These are phyloP conservation scores for Coecobrya sp. DNA, from an alignment of 2,888 invertebrate genomes.

Conservation along the genomic window DNA sequence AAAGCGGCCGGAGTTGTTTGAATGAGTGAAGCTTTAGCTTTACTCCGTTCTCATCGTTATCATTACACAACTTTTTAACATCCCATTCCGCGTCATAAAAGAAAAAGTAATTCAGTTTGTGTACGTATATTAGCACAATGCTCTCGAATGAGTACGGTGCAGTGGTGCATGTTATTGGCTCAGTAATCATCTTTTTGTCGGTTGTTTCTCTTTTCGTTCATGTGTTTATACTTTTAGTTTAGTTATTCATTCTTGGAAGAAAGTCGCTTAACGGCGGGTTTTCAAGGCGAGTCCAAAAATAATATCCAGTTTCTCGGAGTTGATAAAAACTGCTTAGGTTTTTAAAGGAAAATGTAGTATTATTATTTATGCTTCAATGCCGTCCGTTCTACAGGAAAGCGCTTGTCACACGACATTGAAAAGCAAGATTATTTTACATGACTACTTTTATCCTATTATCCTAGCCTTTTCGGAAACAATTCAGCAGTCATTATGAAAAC, in stretches of 20 bases:
- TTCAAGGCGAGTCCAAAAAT: not conserved
- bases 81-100: not conserved
- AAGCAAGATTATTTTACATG: too few species aligned
- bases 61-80: not conserved
- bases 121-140: not conserved
- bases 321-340: not conserved
- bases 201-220: not conserved
- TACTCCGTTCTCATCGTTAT: not conserved
- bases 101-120: not conserved
- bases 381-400: too few species aligned
- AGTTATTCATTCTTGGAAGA: not conserved
- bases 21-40: not conserved
- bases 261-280: not conserved
- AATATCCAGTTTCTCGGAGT: not conserved
- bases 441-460: too few species aligned
- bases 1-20: not conserved
- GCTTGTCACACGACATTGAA: too few species aligned
- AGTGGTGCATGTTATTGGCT: not conserved
- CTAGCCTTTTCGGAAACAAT: too few species aligned
- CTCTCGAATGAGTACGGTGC: not conserved
- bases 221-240: not conserved
- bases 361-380: too few species aligned
- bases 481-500: too few species aligned
- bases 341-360: too few species aligned
- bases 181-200: not conserved